Conservation (phyloP, 2,113 vertebrate genomes). For the Elaphurus davidianus region DNA sequence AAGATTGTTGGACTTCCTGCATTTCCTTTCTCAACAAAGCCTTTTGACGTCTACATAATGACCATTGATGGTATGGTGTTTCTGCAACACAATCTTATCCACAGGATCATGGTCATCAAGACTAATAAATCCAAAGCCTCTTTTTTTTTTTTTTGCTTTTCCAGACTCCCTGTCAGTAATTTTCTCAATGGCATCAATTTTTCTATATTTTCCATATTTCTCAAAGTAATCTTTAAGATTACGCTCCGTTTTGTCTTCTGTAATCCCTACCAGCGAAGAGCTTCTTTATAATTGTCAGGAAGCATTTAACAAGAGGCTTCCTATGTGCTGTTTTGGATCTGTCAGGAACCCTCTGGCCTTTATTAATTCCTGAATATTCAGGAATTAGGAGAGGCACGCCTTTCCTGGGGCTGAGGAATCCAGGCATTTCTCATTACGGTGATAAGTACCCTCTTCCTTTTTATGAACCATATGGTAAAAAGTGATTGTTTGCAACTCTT, state of each 20-base stretch:
- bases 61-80: background rate
- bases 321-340: no score
- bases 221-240: background rate
- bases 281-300: background rate
- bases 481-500: no score
- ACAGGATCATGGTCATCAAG: background rate
- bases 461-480: no score
- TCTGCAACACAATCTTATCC: background rate
- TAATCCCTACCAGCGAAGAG: background rate
- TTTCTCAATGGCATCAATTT: background rate
- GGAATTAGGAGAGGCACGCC: no score
- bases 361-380: no score
- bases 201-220: background rate
- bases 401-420: no score
- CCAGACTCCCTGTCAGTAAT: background rate
- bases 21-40: background rate
- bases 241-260: background rate
- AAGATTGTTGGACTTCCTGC: background rate
- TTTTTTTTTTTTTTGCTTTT: background rate
- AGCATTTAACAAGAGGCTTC: no score
- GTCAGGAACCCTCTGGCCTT: no score
- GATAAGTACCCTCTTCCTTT: no score
- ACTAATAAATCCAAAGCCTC: background rate
- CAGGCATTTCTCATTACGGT: no score
- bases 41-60: background rate